These are phyloP conservation scores for Philereme vetulata DNA, from an alignment of 2,888 invertebrate species.

Conservation along the genomic window DNA sequence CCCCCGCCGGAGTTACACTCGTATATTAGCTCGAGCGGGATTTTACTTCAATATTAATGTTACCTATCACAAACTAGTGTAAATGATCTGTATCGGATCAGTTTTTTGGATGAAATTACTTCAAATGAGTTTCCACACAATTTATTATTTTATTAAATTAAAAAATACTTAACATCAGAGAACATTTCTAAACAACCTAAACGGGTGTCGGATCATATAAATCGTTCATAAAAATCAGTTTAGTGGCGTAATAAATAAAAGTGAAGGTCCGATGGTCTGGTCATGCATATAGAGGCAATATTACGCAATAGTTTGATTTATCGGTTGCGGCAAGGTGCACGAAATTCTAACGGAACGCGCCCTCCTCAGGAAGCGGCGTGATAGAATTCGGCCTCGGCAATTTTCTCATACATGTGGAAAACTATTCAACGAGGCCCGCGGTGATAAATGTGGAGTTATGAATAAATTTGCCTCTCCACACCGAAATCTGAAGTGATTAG, in stretches of 20 bases:
- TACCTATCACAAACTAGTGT: background rate
- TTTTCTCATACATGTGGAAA: conserved; percentile 76
- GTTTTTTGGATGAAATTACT: background rate
- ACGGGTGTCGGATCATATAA: conserved; percentile 53
- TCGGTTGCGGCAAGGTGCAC: conserved; percentile 79
- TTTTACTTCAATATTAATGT: background rate
- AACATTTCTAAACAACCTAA: conserved; percentile 48
- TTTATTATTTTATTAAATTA: conserved; percentile 37
- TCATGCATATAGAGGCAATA: conserved; percentile 77
- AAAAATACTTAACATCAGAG: conserved; percentile 43
- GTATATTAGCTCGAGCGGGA: background rate
- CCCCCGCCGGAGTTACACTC: too few relatives aligned
- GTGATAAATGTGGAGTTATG: conserved; percentile 80
- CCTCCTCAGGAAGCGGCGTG: conserved; percentile 62
- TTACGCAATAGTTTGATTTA: conserved; percentile 82
- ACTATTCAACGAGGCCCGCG: conserved; percentile 67
- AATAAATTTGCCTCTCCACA: conserved; percentile 73
- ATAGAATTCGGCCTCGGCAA: conserved; percentile 74
- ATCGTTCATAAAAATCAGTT: conserved; percentile 74
- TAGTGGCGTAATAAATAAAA: conserved; percentile 75
- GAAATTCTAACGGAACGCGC: conserved; percentile 68
- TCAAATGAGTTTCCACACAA: background rate
- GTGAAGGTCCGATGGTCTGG: conserved; percentile 60
- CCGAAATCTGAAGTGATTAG: conserved; percentile 76
- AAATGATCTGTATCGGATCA: background rate